These are phyloP conservation scores for Pasiphila rectangulata DNA, from an alignment of 2,888 invertebrate species.

Conservation along the genomic window DNA sequence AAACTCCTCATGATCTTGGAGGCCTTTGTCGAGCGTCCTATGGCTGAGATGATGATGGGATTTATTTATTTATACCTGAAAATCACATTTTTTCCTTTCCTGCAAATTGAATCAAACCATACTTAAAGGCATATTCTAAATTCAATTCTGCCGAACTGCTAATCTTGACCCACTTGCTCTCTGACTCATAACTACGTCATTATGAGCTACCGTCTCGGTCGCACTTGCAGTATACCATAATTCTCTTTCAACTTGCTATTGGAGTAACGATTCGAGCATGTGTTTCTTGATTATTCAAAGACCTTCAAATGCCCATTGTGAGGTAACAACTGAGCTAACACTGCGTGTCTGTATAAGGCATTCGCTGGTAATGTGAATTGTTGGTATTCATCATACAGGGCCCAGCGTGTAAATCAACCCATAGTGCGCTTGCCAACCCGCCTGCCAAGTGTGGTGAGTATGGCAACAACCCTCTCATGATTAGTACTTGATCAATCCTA, in stretches of 20 bases:
- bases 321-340: conserved; percentile 51
- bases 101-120: neutral
- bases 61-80: no score
- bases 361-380: neutral
- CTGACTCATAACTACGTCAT: conserved; percentile 27
- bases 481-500: no score
- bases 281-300: conserved; percentile 46
- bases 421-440: no score
- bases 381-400: no score
- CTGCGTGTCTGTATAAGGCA: conserved; percentile 35
- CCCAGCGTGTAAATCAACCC: no score
- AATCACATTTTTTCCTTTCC: neutral
- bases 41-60: no score
- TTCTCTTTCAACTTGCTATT: conserved; percentile 22
- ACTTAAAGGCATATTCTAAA: conserved; percentile 11
- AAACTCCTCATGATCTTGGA: no score
- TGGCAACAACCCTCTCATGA: no score
- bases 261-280: conserved; percentile 29
- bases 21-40: no score
- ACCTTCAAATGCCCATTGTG: conserved; percentile 39
- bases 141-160: conserved; percentile 21
- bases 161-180: conserved; percentile 31
- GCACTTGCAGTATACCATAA: neutral
- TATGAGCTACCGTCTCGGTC: conserved; percentile 16
- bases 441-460: no score